These are phyloP conservation scores for Lepidurus packardi DNA, from an alignment of 1,140 invertebrate species.

Conservation along the genomic window DNA sequence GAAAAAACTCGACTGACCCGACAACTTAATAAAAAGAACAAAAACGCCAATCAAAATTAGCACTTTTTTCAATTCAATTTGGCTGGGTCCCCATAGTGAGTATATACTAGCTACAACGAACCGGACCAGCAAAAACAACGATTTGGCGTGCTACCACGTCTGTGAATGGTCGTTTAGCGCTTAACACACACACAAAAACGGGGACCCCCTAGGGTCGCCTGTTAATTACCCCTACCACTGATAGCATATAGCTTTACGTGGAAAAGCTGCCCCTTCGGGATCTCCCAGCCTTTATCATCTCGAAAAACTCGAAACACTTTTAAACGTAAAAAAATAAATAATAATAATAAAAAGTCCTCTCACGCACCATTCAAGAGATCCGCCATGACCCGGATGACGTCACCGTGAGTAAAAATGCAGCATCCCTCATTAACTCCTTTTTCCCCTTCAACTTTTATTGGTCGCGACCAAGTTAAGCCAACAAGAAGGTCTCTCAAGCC, in stretches of 20 bases:
- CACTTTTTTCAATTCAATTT: not conserved
- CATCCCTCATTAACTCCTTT: not conserved
- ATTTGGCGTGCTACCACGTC: constrained; percentile 8
- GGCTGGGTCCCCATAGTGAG: not conserved
- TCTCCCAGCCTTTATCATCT: not conserved
- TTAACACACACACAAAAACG: not conserved
- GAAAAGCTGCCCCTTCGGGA: not conserved
- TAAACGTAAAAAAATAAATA: not conserved
- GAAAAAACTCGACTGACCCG: not conserved
- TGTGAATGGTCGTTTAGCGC: constrained; percentile 14
- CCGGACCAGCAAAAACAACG: not conserved
- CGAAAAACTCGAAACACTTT: not conserved
- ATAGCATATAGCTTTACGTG: not conserved
- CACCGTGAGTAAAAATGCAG: not conserved
- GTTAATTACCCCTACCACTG: constrained; percentile 7
- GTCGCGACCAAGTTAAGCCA: not conserved
- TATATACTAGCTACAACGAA: not conserved
- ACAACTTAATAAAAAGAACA: not conserved
- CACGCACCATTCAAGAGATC: constrained; percentile 1
- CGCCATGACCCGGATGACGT: not conserved
- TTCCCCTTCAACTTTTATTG: not conserved
- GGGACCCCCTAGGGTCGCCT: not conserved
- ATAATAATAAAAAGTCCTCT: not conserved
- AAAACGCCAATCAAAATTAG: not conserved
- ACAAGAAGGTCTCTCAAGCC: not conserved